Conservation (phyloP, 2,113 vertebrate species). For the Rhea pennata region DNA sequence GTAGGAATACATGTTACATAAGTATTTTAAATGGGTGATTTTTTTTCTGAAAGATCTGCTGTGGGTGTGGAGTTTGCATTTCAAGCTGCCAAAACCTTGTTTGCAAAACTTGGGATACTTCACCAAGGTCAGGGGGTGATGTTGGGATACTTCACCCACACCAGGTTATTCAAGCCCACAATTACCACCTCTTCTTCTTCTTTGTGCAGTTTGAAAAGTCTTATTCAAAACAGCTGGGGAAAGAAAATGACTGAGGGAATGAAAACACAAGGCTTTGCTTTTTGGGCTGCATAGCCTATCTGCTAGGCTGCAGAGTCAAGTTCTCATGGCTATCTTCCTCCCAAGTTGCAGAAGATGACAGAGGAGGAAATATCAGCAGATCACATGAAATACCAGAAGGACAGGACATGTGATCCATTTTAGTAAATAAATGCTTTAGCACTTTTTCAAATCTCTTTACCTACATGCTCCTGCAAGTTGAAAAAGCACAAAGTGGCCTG, state of each 20-base stretch:
- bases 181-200: background rate
- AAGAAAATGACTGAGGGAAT: background rate
- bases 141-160: background rate
- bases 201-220: background rate
- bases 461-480: background rate
- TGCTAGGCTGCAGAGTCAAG: background rate
- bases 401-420: background rate
- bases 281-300: rapidly evolving
- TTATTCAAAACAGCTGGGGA: background rate
- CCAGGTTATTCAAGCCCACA: background rate
- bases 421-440: background rate
- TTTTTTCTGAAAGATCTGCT: background rate
- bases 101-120: background rate
- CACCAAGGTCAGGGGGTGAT: no score
- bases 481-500: background rate
- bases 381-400: background rate
- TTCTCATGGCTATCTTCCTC: background rate
- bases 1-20: background rate
- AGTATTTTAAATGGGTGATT: background rate
- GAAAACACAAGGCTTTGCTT: background rate
- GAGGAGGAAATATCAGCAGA: background rate
- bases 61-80: background rate
- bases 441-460: background rate
- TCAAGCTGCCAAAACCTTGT: background rate
- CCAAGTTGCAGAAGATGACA: background rate